phyloP scores from a whole-genome alignment of 2,113 vertebrate genomes.

The Callopanchax toddi region DNA sequence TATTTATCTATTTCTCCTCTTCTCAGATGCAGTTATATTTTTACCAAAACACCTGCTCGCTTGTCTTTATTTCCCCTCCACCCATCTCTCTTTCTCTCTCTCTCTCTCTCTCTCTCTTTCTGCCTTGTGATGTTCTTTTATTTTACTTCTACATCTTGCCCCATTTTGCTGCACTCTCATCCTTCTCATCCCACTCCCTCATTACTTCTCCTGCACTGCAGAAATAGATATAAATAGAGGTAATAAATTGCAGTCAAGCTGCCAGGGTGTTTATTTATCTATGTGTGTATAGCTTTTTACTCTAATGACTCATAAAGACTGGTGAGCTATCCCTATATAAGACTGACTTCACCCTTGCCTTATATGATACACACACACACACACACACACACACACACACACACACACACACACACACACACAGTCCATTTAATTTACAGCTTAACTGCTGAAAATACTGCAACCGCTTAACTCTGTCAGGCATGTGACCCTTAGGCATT shows the following conservation, averaged over 20 bases:
- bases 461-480: conserved; percentile 19
- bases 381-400: no score
- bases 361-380: background rate
- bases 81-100: background rate
- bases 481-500: conserved; percentile 32
- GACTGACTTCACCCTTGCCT: no score
- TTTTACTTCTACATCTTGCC: conserved; percentile 13
- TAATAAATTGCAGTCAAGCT: conserved; percentile 47
- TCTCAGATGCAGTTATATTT: conserved; percentile 13
- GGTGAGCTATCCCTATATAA: conserved; percentile 24
- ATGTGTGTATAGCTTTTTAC: conserved; percentile 35
- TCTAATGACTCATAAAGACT: conserved; percentile 32
- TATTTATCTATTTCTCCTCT: conserved; percentile 5
- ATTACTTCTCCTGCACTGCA: conserved; percentile 18
- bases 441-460: conserved; percentile 28
- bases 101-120: background rate
- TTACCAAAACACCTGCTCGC: background rate
- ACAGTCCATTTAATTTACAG: conserved; percentile 32
- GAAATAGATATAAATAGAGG: conserved; percentile 57
- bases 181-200: conserved; percentile 15
- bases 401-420: conserved; percentile 5
- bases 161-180: conserved; percentile 25
- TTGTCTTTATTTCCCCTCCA: background rate
- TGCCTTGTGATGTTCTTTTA: background rate
- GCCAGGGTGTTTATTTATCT: conserved; percentile 34